phyloP scores from a whole-genome alignment of 2,797 vertebrate genomes.

The Phrynocephalus forsythii region DNA sequence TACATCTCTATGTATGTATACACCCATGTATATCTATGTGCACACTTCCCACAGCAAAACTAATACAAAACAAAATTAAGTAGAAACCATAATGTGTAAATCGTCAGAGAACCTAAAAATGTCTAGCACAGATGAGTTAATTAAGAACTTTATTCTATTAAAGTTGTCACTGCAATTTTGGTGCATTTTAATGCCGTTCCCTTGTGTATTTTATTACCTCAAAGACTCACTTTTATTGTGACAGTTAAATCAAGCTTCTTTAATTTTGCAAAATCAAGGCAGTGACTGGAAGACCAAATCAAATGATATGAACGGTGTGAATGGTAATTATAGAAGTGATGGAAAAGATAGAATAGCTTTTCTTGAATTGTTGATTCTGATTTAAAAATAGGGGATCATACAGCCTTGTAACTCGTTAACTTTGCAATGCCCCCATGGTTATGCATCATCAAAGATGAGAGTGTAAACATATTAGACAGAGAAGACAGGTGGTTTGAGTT shows the following conservation, averaged over 20 bases:
- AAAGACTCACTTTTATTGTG: slow-evolving; percentile 66
- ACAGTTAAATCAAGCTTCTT: slow-evolving; percentile 56
- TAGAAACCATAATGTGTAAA: slow-evolving; percentile 42
- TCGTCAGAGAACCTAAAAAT: slow-evolving; percentile 44
- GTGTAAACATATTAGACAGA: too few species aligned
- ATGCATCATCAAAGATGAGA: neutral
- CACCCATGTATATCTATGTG: neutral
- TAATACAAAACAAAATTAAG: slow-evolving; percentile 61
- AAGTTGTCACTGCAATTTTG: slow-evolving; percentile 56
- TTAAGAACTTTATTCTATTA: slow-evolving; percentile 57
- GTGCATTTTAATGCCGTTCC: slow-evolving; percentile 41
- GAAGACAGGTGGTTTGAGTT: too few species aligned
- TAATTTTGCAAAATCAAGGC: slow-evolving; percentile 60
- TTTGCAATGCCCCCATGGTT: neutral
- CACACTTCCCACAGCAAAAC: slow-evolving; percentile 31
- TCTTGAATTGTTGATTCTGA: slow-evolving; percentile 35
- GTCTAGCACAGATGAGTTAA: slow-evolving; percentile 52
- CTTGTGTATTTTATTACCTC: slow-evolving; percentile 58
- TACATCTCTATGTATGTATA: neutral
- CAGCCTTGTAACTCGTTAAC: slow-evolving; percentile 10
- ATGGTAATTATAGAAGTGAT: slow-evolving; percentile 45
- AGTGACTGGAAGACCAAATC: slow-evolving; percentile 55
- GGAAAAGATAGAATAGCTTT: slow-evolving; percentile 45
- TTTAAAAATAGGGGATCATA: slow-evolving; percentile 29
- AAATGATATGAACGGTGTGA: slow-evolving; percentile 36